Base-by-base conservation (phyloP, 2,113 vertebrate species). In the Furnarius figulus region DNA sequence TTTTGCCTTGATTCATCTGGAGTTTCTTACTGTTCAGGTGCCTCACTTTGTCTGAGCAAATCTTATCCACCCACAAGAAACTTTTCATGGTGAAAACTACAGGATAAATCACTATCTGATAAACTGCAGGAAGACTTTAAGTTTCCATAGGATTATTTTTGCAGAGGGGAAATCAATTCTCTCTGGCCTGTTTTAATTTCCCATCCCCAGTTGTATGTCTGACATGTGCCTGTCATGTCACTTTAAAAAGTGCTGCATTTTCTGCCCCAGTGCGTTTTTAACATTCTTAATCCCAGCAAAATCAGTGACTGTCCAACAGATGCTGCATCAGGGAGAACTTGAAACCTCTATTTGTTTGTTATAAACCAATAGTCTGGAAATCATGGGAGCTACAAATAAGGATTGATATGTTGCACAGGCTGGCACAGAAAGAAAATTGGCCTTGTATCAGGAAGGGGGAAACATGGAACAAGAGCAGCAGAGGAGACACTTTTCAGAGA, bases 291-390 rank as follows among this genome's bases (percentile, higher is more conserved):
- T 88, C 55, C 81, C 55, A 76, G 55, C 33, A 91, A 91, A 97
- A 96, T 93, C 95, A 91, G 81, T 93, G 94, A 33, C 76, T 92
- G 75, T 77, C 90, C 90, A 93, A 90, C n/a, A 55, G 4, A 66
- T 1, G 49, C 65, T 53, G 16, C 68, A n/a, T 65, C 80, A 63
- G 76, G 67, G 76, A 96, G 31, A 92, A 49, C 84, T 31, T 77
- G 63, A 93, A 95, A 80, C 72, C 68, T 79, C 66, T 85, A 44
- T 92, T 89, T 96, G 86, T 96, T 93, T 96, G 78, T 76, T 94
- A 71, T 88, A 83, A 96, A 91, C 95, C 91, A 79, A 75, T 50
- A 88, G 90, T 61, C 80, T 85, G 87, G 76, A 95, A 97, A 96
- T 91, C 85, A 88, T 89, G 71, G 79, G 65, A 88, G 72, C 31